A percentile compares a stretch with the other conserved stretches of the same genome.
Conservation (phyloP, 2,888 invertebrate genomes). For the Micoletzkya japonica region DNA sequence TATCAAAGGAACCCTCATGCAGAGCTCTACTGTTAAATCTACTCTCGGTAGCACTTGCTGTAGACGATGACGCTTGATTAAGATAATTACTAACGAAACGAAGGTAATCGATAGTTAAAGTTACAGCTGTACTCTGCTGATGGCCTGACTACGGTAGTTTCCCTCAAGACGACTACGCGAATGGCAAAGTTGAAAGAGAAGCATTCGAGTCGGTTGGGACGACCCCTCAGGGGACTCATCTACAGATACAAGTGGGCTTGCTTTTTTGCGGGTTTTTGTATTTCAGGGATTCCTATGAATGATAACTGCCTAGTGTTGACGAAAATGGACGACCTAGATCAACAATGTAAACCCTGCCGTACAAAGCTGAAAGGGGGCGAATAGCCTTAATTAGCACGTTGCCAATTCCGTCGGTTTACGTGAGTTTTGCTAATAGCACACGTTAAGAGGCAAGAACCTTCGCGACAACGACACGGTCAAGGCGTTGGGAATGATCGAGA, state of each 20-base stretch:
- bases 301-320: no score
- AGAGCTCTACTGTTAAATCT: no score
- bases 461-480: slow-evolving; percentile 27
- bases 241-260: slow-evolving; percentile 25
- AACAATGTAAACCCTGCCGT: no score
- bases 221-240: background rate
- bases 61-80: no score
- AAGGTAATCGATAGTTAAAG: no score
- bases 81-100: no score
- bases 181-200: slow-evolving; percentile 28
- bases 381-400: no score
- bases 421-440: background rate
- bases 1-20: no score
- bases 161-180: slow-evolving; percentile 20
- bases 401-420: no score
- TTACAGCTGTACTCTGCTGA: slow-evolving; percentile 25
- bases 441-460: slow-evolving; percentile 26
- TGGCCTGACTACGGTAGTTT: slow-evolving; percentile 26
- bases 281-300: background rate
- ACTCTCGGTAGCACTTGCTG: no score
- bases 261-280: background rate
- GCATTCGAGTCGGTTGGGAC: slow-evolving; percentile 18
- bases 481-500: slow-evolving; percentile 19
- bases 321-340: no score
- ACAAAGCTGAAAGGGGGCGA: no score